These are phyloP conservation scores for Rattus norvegicus DNA, from an alignment of 2,113 vertebrate genomes.

Conservation along the genomic window DNA sequence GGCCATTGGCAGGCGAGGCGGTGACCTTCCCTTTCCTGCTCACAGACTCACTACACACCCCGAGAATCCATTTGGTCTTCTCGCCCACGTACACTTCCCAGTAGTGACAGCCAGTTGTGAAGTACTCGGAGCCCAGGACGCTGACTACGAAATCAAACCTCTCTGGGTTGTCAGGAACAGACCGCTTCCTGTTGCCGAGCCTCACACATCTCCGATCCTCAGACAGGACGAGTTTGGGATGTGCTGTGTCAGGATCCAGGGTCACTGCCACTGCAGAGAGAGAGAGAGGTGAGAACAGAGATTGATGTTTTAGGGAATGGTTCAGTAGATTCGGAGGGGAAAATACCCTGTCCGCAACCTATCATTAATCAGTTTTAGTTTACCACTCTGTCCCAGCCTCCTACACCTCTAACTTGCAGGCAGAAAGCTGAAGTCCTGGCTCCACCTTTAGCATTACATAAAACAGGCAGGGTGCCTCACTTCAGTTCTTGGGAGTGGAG, in stretches of 20 bases:
- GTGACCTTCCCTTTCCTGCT: constrained; percentile 91
- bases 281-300: background rate
- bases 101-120: constrained; percentile 87
- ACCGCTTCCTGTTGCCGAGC: constrained; percentile 84
- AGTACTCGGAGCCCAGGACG: constrained; percentile 87
- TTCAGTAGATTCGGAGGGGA: background rate
- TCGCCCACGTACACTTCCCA: constrained; percentile 91
- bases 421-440: background rate
- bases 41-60: constrained; percentile 88
- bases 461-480: background rate
- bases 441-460: background rate
- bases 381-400: too few species aligned
- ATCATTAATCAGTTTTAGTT: background rate
- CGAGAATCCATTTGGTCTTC: constrained; percentile 91
- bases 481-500: background rate
- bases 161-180: constrained; percentile 83
- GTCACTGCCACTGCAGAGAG: constrained; percentile 80
- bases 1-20: constrained; percentile 88
- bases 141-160: constrained; percentile 89
- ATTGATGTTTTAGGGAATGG: background rate
- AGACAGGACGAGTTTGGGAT: constrained; percentile 88
- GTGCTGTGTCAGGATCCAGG: constrained; percentile 89
- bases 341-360: background rate
- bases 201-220: constrained; percentile 87
- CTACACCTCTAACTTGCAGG: background rate